A percentile compares a stretch with the other conserved stretches of the same genome.
Conservation (phyloP, 2,113 vertebrate species). For the Mormoops blainvillei region DNA sequence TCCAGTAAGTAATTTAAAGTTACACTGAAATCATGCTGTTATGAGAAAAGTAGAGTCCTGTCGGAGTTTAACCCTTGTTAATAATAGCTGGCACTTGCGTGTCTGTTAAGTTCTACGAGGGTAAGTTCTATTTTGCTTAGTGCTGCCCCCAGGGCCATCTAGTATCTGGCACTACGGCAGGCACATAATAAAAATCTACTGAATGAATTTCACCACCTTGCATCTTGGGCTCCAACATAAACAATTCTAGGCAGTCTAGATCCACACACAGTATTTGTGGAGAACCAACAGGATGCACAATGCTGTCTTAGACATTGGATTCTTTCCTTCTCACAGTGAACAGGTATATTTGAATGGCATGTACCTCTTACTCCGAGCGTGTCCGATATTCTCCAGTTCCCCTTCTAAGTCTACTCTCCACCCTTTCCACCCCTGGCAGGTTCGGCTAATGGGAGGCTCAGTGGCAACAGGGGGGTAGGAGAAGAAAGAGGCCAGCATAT, state of each 20-base stretch:
- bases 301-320: background rate
- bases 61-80: background rate
- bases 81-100: background rate
- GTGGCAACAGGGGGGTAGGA: background rate
- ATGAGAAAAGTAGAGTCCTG: background rate
- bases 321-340: background rate
- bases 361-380: background rate
- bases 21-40: background rate
- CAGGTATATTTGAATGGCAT: background rate
- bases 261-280: background rate
- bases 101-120: background rate
- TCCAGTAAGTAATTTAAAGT: background rate
- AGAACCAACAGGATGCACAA: background rate
- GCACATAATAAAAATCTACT: background rate
- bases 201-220: background rate
- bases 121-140: background rate
- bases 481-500: background rate
- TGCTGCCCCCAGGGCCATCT: background rate
- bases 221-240: background rate
- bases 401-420: background rate
- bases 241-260: background rate
- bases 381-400: background rate
- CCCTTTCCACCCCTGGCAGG: background rate
- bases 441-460: background rate
- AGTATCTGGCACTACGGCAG: background rate